A percentile compares a stretch with the other conserved stretches of the same genome.
Conservation (phyloP, 2,113 vertebrate species). For the Xyliphius kryptos region DNA sequence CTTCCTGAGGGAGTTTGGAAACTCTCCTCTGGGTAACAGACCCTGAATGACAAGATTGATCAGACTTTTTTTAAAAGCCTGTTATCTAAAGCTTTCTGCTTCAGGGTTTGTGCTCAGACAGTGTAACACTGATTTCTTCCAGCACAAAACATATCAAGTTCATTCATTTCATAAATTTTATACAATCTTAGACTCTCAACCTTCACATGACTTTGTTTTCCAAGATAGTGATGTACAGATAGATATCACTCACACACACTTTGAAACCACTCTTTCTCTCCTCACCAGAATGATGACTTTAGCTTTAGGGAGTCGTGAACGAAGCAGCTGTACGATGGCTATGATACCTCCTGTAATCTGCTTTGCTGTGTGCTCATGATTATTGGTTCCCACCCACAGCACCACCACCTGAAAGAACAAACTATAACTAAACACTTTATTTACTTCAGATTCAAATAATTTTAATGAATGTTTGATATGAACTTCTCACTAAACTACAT, state of each 20-base stretch:
- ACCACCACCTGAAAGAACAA: conserved; percentile 77
- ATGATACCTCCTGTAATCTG: conserved; percentile 89
- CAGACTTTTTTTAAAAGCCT: too few relatives aligned
- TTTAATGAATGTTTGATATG: too few relatives aligned
- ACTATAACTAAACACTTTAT: background rate
- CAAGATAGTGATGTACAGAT: background rate
- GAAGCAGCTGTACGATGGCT: conserved; percentile 80
- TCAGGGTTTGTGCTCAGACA: too few relatives aligned
- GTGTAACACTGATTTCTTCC: too few relatives aligned
- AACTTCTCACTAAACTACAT: too few relatives aligned
- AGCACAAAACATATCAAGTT: too few relatives aligned
- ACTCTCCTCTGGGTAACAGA: conserved; percentile 89
- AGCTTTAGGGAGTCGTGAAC: conserved; percentile 79
- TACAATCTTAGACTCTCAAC: too few relatives aligned
- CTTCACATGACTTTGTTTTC: too few relatives aligned
- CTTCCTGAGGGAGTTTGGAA: conserved; percentile 86
- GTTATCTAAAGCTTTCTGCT: too few relatives aligned
- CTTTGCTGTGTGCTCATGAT: conserved; percentile 86
- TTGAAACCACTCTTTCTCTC: background rate
- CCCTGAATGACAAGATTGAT: conserved; percentile 62
- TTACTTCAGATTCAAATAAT: background rate
- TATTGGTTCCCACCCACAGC: conserved; percentile 96
- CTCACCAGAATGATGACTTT: conserved; percentile 89
- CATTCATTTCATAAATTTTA: too few relatives aligned
- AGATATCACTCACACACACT: background rate